phyloP scores from a whole-genome alignment of 2,113 vertebrate species.

The Harpagus bidentatus region DNA sequence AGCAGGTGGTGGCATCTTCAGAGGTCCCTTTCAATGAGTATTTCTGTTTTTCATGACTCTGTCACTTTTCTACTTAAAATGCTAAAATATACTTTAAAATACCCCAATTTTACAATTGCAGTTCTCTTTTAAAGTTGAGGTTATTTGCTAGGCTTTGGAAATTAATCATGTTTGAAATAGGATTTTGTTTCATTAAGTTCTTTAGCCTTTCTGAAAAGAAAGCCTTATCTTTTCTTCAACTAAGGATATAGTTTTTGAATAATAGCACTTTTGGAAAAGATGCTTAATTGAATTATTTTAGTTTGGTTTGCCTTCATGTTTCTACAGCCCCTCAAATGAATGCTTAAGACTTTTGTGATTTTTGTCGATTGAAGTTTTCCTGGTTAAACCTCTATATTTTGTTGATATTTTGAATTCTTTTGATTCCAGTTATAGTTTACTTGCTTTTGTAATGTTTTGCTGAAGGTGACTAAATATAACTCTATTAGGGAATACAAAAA shows the following conservation, averaged over 20 bases:
- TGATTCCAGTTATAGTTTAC: neutral
- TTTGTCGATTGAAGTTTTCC: neutral
- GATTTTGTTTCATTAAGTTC: neutral
- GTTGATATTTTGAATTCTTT: neutral
- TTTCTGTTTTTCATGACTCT: neutral
- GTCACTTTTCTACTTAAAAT: neutral
- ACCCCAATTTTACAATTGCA: accelerated
- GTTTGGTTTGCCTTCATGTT: neutral
- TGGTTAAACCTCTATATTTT: neutral
- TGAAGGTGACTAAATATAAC: neutral
- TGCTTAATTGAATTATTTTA: neutral
- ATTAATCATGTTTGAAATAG: neutral
- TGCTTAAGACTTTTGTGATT: neutral
- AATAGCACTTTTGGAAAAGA: neutral
- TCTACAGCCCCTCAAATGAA: neutral
- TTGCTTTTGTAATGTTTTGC: neutral
- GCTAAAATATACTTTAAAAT: neutral
- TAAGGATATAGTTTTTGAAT: neutral
- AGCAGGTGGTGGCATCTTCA: neutral
- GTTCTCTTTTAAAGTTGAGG: neutral
- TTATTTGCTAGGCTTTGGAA: neutral
- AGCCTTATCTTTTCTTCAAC: neutral
- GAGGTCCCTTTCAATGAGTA: neutral
- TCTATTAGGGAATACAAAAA: neutral
- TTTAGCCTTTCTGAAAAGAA: neutral